Conservation (phyloP, 1,140 invertebrate species). For the Zaprionus africanus region DNA sequence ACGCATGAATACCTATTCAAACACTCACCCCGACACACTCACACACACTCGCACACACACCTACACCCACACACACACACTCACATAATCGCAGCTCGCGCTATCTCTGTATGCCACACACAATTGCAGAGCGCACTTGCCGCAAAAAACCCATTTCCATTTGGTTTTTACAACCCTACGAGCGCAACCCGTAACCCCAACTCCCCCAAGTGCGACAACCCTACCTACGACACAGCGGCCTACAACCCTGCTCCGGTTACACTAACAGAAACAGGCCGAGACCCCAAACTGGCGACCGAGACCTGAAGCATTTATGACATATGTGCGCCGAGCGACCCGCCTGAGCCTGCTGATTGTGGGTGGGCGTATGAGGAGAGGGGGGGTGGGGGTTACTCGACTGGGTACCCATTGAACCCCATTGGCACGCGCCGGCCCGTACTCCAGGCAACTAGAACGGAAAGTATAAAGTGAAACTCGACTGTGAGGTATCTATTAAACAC, state of each 20-base stretch:
- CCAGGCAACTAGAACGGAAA: background rate
- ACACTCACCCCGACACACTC: conserved; percentile 13
- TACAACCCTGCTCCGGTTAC: conserved; percentile 18
- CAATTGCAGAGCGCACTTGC: conserved; percentile 74
- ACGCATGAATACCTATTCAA: conserved; percentile 62
- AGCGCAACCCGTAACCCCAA: background rate
- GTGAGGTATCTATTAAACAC: background rate
- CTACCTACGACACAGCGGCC: conserved; percentile 1
- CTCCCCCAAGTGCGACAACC: background rate
- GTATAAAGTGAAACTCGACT: background rate
- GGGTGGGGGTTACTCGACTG: background rate
- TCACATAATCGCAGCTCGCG: conserved; percentile 34
- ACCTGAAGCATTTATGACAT: conserved; percentile 70
- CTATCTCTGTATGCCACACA: conserved; percentile 70
- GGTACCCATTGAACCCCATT: conserved; percentile 18
- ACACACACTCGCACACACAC: conserved; percentile 29
- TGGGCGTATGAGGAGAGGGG: background rate
- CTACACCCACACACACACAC: conserved; percentile 19
- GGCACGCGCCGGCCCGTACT: conserved; percentile 20
- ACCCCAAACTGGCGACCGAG: conserved; percentile 19
- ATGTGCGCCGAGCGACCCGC: conserved; percentile 54
- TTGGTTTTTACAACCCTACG: conserved; percentile 61
- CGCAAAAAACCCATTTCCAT: conserved; percentile 73
- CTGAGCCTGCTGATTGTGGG: background rate
- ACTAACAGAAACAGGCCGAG: conserved; percentile 46